phyloP scores from a whole-genome alignment of 2,888 invertebrate genomes.

The Lithophane socia region DNA sequence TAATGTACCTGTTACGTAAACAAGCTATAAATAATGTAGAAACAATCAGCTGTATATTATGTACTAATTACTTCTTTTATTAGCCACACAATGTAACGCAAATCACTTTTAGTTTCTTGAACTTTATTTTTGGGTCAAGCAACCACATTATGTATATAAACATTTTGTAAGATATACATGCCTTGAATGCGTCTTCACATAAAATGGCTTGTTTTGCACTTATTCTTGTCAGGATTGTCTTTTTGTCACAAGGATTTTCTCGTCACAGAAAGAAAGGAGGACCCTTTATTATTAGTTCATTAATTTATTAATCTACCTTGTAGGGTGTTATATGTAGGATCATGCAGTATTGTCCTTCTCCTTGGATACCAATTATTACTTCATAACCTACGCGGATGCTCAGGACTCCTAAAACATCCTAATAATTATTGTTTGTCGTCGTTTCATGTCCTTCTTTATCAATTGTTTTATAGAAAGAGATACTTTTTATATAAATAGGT shows the following conservation, averaged over 20 bases:
- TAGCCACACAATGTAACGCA: constrained; percentile 37
- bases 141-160: not conserved
- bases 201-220: not conserved
- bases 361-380: not conserved
- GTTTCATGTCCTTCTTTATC: too few relatives aligned
- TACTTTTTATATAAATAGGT: too few relatives aligned
- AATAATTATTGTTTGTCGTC: too few relatives aligned
- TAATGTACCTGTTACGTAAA: constrained; percentile 36
- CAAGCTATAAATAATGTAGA: constrained; percentile 31
- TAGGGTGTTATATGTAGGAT: not conserved
- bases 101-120: constrained; percentile 22
- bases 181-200: not conserved
- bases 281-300: not conserved
- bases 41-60: constrained; percentile 44
- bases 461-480: too few relatives aligned
- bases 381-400: not conserved
- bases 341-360: not conserved
- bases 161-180: not conserved
- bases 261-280: not conserved
- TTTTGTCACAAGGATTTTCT: not conserved
- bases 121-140: constrained; percentile 24
- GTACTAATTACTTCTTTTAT: constrained; percentile 32
- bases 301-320: too few relatives aligned
- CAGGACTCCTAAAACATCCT: not conserved
- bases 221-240: not conserved